Conservation (phyloP, 35 echinoderm and acorn worm genomes). For the Strongylocentrotus purpuratus region DNA sequence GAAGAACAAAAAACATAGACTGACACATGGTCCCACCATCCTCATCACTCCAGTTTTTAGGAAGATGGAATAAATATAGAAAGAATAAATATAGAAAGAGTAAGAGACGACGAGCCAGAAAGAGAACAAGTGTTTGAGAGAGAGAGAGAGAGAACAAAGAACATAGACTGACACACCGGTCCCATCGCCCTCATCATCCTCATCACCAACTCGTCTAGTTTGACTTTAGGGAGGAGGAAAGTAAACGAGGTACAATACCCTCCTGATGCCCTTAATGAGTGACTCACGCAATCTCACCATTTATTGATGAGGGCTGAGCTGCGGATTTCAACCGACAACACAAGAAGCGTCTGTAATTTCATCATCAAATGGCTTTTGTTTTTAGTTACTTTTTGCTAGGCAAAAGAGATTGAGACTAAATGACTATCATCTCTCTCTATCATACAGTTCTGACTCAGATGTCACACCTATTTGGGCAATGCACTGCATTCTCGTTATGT, state of each 20-base stretch:
- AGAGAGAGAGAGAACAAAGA: no score
- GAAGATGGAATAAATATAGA: no score
- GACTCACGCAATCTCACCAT: constrained; percentile 8
- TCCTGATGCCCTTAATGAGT: neutral
- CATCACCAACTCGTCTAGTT: neutral
- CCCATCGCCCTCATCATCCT: no score
- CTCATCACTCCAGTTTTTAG: no score
- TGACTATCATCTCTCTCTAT: neutral
- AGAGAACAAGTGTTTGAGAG: no score
- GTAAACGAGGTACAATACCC: neutral
- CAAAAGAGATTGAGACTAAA: neutral
- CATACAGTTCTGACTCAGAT: neutral
- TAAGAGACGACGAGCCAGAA: no score
- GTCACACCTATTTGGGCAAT: constrained; percentile 1
- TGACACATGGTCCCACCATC: no score
- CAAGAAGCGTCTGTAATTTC: neutral
- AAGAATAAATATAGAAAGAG: no score
- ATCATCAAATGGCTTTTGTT: neutral
- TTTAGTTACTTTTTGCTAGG: neutral
- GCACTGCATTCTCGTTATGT: neutral
- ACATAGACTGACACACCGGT: no score
- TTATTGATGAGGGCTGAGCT: neutral
- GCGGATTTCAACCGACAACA: neutral
- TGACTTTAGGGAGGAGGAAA: constrained; percentile 10
- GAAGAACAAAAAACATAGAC: no score